Evolutionary conservation across 2,797 vertebrate genomes (phyloP).

Genomic region (Cheirogaleus major): DNA sequence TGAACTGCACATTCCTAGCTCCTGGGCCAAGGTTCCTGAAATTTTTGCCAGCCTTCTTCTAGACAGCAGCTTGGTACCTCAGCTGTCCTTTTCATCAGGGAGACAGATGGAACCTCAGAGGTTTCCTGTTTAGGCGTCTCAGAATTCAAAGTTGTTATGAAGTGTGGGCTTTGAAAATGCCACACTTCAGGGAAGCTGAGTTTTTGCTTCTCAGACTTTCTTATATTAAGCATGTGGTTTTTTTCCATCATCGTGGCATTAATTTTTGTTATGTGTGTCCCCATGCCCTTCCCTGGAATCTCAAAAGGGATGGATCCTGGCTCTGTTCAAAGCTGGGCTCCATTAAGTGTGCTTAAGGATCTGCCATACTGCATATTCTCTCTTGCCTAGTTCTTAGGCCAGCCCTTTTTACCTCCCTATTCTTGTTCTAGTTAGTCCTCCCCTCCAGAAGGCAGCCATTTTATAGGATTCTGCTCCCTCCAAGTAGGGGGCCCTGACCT

Average conservation of each 20-base stretch:
- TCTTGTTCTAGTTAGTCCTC: neutral
- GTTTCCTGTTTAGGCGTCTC: constrained; percentile 74
- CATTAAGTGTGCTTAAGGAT: too few species aligned
- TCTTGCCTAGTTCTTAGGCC: neutral
- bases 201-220: neutral
- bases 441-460: neutral
- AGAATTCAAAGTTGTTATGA: constrained; percentile 67
- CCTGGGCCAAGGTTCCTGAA: constrained; percentile 8
- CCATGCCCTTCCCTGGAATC: neutral
- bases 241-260: neutral
- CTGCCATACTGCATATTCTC: accelerated
- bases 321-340: neutral
- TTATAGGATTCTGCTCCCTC: neutral
- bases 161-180: constrained; percentile 75
- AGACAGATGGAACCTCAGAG: constrained; percentile 74
- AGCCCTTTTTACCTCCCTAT: accelerated
- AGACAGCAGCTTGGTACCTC: constrained; percentile 71
- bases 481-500: neutral
- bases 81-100: constrained; percentile 75
- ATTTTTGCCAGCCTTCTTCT: constrained; percentile 24
- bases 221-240: neutral
- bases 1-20: neutral
- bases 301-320: neutral
- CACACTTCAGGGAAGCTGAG: constrained; percentile 28
- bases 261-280: neutral